phyloP scores from a whole-genome alignment of 1,140 invertebrate genomes.

The Formica exsecta region DNA sequence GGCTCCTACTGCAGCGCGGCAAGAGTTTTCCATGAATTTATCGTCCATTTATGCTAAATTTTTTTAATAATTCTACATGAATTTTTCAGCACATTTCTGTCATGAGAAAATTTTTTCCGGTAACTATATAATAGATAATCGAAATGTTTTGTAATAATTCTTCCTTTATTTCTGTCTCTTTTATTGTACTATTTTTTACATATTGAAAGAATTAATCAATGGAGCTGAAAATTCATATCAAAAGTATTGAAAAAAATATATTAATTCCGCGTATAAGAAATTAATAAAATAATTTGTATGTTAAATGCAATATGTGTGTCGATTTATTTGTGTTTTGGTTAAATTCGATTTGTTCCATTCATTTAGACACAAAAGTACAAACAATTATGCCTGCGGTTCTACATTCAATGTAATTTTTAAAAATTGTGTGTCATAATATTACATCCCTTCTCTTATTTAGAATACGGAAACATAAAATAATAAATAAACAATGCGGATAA shows the following conservation, averaged over 20 bases:
- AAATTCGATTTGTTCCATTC: background rate
- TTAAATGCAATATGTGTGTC: background rate
- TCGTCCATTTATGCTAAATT: slow-evolving; percentile 64
- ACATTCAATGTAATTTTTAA: background rate
- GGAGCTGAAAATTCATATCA: background rate
- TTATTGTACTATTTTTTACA: background rate
- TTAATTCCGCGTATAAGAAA: background rate
- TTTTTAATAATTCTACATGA: slow-evolving; percentile 62
- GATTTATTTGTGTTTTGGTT: background rate
- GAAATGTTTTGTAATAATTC: slow-evolving; percentile 4
- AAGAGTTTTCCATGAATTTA: slow-evolving; percentile 60
- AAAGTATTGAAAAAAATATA: background rate
- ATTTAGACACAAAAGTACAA: background rate
- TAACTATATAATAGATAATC: slow-evolving; percentile 32
- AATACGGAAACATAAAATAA: background rate
- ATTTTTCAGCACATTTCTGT: slow-evolving; percentile 53
- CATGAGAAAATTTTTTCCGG: background rate
- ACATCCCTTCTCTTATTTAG: background rate
- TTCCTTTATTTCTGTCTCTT: background rate
- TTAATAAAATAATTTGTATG: background rate
- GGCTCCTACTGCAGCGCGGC: background rate
- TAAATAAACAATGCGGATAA: background rate
- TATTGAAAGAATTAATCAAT: background rate
- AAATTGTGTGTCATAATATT: background rate
- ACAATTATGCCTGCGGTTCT: background rate